phyloP scores from a whole-genome alignment of 2,888 invertebrate genomes.

The Drosophila greeni region DNA sequence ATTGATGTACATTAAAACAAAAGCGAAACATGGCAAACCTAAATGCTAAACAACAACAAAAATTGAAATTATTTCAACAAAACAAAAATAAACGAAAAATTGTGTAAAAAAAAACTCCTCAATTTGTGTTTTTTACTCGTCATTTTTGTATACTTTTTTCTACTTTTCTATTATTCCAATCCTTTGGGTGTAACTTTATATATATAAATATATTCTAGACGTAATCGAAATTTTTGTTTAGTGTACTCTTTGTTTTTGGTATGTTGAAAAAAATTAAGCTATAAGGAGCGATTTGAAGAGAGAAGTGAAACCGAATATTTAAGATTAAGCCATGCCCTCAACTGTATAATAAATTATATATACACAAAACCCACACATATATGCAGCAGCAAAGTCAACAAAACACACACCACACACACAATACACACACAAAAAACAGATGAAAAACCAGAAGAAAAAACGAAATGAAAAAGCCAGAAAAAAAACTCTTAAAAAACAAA shows the following conservation, averaged over 20 bases:
- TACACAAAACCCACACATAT: slow-evolving; percentile 37
- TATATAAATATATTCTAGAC: slow-evolving; percentile 21
- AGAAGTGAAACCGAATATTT: slow-evolving; percentile 56
- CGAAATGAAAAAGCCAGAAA: slow-evolving; percentile 51
- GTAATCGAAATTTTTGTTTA: slow-evolving; percentile 44
- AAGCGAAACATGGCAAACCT: slow-evolving; percentile 28
- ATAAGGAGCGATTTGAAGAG: slow-evolving; percentile 30
- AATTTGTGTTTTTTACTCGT: slow-evolving; percentile 64
- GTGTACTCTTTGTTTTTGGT: slow-evolving; percentile 63
- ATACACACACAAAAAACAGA: slow-evolving; percentile 36
- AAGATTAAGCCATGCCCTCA: slow-evolving; percentile 74
- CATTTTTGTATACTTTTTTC: slow-evolving; percentile 45
- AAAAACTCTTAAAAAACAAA: slow-evolving; percentile 65
- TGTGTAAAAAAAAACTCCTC: slow-evolving; percentile 47
- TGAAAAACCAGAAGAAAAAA: slow-evolving; percentile 64
- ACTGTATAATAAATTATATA: slow-evolving; percentile 75
- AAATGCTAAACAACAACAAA: slow-evolving; percentile 40
- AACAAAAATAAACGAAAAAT: slow-evolving; percentile 46
- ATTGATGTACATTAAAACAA: slow-evolving; percentile 67
- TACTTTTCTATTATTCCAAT: slow-evolving; percentile 13
- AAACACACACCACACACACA: slow-evolving; percentile 52
- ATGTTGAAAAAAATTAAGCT: slow-evolving; percentile 62
- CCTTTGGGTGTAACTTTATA: slow-evolving; percentile 52
- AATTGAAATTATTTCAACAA: slow-evolving; percentile 57
- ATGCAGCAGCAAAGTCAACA: slow-evolving; percentile 58